Conservation (phyloP, 2,113 vertebrate genomes). For the Sorex araneus region DNA sequence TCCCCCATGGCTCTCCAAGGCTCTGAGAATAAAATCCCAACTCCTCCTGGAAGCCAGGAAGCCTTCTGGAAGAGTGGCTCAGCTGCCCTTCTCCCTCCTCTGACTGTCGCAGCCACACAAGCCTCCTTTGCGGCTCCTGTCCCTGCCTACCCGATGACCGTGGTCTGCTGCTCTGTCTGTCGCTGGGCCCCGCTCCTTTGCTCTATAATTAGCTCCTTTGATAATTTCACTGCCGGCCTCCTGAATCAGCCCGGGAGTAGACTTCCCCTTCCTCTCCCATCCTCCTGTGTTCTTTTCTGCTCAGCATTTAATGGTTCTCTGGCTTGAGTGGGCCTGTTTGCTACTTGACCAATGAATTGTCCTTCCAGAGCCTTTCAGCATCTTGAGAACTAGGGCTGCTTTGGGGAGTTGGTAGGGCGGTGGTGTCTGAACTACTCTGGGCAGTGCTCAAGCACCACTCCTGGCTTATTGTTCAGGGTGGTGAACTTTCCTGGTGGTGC, state of each 20-base stretch:
- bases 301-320: not conserved
- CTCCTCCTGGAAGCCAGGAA: fast-evolving
- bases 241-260: not conserved
- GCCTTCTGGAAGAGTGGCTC: not conserved
- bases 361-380: not conserved
- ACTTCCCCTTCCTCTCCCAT: not conserved
- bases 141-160: not conserved
- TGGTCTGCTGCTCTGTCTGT: not conserved
- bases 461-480: no score
- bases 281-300: not conserved
- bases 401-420: no score
- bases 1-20: not conserved
- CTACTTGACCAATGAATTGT: not conserved
- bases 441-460: no score
- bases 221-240: not conserved
- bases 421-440: no score
- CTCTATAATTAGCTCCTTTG: not conserved
- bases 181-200: not conserved
- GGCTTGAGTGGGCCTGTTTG: constrained; percentile 9
- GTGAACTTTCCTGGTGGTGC: no score
- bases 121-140: not conserved
- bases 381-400: not conserved
- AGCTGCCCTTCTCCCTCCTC: not conserved
- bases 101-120: not conserved
- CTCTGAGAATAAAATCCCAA: not conserved